Conservation (phyloP, 1,140 invertebrate genomes). For the Hyphantria cunea region DNA sequence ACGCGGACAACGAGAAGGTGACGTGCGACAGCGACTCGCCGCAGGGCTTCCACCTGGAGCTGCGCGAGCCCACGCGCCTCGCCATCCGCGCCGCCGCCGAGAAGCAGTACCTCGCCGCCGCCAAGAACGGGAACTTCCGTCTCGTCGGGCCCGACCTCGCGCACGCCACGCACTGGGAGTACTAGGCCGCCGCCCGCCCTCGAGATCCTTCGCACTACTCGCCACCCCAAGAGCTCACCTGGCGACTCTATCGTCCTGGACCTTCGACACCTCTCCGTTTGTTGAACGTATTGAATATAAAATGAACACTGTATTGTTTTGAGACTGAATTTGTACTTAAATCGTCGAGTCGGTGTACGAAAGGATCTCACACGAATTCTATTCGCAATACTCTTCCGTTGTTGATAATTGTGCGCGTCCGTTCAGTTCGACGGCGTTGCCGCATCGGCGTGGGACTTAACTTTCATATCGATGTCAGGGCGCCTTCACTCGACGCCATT, state of each 20-base stretch:
- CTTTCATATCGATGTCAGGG: slow-evolving; percentile 38
- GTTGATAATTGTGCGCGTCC: slow-evolving; percentile 11
- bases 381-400: slow-evolving; percentile 59
- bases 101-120: slow-evolving; percentile 93
- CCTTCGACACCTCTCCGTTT: too few relatives aligned
- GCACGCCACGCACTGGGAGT: slow-evolving; percentile 96
- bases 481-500: slow-evolving; percentile 49
- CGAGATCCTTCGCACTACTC: slow-evolving; percentile 5
- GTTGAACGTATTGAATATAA: too few relatives aligned
- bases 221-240: too few relatives aligned
- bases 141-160: slow-evolving; percentile 90
- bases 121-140: slow-evolving; percentile 96
- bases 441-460: slow-evolving; percentile 45
- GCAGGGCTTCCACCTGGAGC: slow-evolving; percentile 95
- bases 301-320: too few relatives aligned
- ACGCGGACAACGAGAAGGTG: slow-evolving; percentile 92
- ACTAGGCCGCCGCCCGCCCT: slow-evolving; percentile 83
- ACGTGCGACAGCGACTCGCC: slow-evolving; percentile 92
- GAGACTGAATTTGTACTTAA: background rate
- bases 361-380: slow-evolving; percentile 37
- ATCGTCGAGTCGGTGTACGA: slow-evolving; percentile 22
- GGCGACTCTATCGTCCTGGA: background rate
- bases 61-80: slow-evolving; percentile 94
- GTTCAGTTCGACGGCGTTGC: slow-evolving; percentile 29
- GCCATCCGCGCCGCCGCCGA: slow-evolving; percentile 90